Percentiles rank a stretch among this genome's conserved stretches.
Evolutionary conservation across 2,888 invertebrate genomes (phyloP).

Genomic region (Parnassius mnemosyne): DNA sequence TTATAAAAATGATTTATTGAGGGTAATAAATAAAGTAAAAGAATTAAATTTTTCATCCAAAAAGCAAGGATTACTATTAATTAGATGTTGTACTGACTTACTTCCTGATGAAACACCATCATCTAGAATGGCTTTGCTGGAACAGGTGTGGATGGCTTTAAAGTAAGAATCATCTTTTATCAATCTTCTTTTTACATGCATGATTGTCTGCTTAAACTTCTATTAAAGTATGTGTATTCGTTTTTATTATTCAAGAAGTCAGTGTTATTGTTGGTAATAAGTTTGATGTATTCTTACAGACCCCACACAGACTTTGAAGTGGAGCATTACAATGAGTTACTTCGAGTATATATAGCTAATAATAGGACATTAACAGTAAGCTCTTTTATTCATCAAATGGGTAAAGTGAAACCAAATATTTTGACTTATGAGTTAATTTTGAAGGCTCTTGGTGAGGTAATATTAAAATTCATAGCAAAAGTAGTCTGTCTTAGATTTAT

Average conservation of each 20-base stretch:
- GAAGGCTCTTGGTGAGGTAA: conserved; percentile 76
- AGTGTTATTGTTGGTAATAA: too few species aligned
- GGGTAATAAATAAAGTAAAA: conserved; percentile 57
- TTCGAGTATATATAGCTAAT: conserved; percentile 82
- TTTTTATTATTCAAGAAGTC: too few species aligned
- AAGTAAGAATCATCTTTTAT: conserved; percentile 46
- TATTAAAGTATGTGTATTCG: too few species aligned
- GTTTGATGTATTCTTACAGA: conserved; percentile 39
- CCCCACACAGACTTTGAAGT: conserved; percentile 61
- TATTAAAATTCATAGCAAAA: not conserved
- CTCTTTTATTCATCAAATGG: conserved; percentile 71
- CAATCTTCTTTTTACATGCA: too few species aligned
- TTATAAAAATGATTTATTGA: conserved; percentile 67
- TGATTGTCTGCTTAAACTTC: too few species aligned
- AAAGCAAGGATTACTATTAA: conserved; percentile 69
- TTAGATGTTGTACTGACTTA: conserved; percentile 79
- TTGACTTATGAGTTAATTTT: conserved; percentile 81
- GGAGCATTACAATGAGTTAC: conserved; percentile 78
- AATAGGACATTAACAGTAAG: conserved; percentile 60
- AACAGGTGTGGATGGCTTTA: conserved; percentile 78
- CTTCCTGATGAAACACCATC: conserved; percentile 72
- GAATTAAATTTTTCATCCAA: conserved; percentile 63
- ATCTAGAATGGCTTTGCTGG: conserved; percentile 70
- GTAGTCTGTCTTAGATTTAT: too few species aligned
- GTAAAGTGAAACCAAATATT: conserved; percentile 65